These are phyloP conservation scores for Meda fulgida DNA, from an alignment of 2,797 vertebrate species.

Conservation along the genomic window DNA sequence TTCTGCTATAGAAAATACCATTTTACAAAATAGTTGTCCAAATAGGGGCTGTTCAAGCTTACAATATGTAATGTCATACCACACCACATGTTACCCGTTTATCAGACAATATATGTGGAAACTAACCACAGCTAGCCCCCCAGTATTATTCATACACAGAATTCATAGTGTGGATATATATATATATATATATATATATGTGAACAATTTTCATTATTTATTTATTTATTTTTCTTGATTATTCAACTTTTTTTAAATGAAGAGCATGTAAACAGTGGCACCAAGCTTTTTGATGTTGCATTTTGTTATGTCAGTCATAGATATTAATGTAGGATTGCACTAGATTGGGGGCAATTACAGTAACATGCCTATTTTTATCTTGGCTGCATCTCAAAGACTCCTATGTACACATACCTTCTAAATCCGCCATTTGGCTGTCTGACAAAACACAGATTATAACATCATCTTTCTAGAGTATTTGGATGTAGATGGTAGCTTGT, in stretches of 20 bases:
- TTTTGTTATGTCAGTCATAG: slow-evolving; percentile 13
- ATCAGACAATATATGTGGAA: neutral
- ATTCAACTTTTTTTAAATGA: neutral
- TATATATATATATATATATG: too few species aligned
- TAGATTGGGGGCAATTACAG: slow-evolving; percentile 48
- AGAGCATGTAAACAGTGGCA: neutral
- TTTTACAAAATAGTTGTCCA: neutral
- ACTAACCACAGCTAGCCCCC: neutral
- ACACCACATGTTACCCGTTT: neutral
- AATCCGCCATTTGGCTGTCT: slow-evolving; percentile 29
- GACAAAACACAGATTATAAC: slow-evolving; percentile 17
- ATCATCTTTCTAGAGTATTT: neutral
- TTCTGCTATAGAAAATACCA: neutral
- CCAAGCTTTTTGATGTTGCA: neutral
- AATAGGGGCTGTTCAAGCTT: neutral
- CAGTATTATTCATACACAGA: neutral
- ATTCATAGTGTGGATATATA: neutral
- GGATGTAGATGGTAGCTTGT: slow-evolving; percentile 13
- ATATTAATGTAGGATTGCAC: slow-evolving; percentile 33
- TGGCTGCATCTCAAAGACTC: slow-evolving; percentile 29
- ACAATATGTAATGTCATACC: neutral
- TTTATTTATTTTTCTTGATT: neutral
- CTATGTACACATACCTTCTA: slow-evolving; percentile 2
- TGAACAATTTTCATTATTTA: neutral
- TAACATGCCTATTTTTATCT: slow-evolving; percentile 45